Percentiles rank a stretch among this genome's conserved stretches.
phyloP scores from a whole-genome alignment of 35 echinoderm and acorn worm species.

The Strongylocentrotus purpuratus region DNA sequence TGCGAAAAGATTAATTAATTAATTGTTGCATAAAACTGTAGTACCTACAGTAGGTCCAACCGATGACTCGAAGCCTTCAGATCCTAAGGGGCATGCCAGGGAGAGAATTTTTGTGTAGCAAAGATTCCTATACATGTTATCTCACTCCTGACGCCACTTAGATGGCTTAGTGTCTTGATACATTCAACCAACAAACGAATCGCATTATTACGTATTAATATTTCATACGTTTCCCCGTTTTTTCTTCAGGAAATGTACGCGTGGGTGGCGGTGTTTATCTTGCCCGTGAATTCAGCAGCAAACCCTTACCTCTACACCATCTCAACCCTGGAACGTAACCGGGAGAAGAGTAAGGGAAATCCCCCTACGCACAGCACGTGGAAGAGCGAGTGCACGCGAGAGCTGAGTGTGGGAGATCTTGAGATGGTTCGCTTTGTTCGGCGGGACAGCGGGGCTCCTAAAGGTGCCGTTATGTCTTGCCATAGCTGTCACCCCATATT shows the following conservation, averaged over 20 bases:
- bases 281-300: slow-evolving; percentile 86
- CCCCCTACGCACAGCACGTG: slow-evolving; percentile 70
- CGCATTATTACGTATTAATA: neutral
- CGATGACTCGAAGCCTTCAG: too few relatives aligned
- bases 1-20: too few relatives aligned
- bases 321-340: slow-evolving; percentile 65
- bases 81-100: too few relatives aligned
- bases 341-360: slow-evolving; percentile 48
- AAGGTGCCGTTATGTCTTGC: slow-evolving; percentile 30
- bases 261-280: slow-evolving; percentile 83
- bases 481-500: neutral
- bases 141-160: neutral
- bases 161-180: neutral
- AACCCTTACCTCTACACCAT: slow-evolving; percentile 94
- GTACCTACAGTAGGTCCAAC: too few relatives aligned
- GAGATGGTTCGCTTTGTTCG: slow-evolving; percentile 64
- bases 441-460: slow-evolving; percentile 53
- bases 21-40: too few relatives aligned
- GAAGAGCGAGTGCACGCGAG: slow-evolving; percentile 81
- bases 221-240: neutral
- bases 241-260: slow-evolving; percentile 82
- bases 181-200: neutral
- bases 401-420: slow-evolving; percentile 80
- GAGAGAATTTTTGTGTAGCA: too few relatives aligned
- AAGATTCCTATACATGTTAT: neutral